A percentile compares a stretch with the other conserved stretches of the same genome.
Conservation (phyloP, 2,888 invertebrate genomes). For the Ornithoptera priamus region DNA sequence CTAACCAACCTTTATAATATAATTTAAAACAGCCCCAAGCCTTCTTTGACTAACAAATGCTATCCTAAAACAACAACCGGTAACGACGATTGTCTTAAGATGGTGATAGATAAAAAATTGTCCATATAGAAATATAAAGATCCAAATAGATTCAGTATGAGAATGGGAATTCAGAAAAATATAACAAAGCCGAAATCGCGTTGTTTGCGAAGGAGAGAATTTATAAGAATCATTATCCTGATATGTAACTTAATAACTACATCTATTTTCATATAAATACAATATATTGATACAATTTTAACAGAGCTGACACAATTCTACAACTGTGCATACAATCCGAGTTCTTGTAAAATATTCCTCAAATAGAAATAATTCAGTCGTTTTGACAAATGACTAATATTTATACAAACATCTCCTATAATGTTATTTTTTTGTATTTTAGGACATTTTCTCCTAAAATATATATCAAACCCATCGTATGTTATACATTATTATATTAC, state of each 20-base stretch:
- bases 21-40: neutral
- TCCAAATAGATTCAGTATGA: neutral
- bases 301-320: neutral
- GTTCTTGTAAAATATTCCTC: too few species aligned
- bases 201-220: neutral
- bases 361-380: too few species aligned
- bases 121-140: neutral
- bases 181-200: neutral
- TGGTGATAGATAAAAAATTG: neutral
- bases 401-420: too few species aligned
- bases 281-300: neutral
- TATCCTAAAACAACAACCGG: neutral
- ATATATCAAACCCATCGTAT: too few species aligned
- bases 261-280: neutral
- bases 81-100: neutral
- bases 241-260: neutral
- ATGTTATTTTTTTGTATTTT: too few species aligned
- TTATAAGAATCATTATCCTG: neutral
- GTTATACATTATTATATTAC: too few species aligned
- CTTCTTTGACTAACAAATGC: neutral
- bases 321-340: neutral
- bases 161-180: neutral
- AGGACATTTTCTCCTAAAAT: too few species aligned
- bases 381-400: too few species aligned
- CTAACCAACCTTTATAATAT: neutral